These are phyloP conservation scores for Ictalurus punctatus DNA, from an alignment of 2,113 vertebrate genomes.

Conservation along the genomic window DNA sequence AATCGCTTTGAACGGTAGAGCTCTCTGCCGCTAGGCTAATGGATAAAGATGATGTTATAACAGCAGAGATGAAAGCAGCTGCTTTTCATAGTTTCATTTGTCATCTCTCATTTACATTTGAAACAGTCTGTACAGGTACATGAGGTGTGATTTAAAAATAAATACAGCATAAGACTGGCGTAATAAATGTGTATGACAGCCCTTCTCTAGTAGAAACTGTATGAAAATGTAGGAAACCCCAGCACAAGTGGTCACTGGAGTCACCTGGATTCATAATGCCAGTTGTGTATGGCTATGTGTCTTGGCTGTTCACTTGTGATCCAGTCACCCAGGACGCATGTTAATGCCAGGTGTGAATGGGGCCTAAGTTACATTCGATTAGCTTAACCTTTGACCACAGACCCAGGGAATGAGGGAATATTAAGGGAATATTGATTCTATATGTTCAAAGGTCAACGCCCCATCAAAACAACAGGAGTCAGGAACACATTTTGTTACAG, in stretches of 20 bases:
- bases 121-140: no score
- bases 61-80: neutral
- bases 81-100: neutral
- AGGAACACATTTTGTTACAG: neutral
- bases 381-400: neutral
- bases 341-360: neutral
- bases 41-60: neutral
- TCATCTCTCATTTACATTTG: neutral
- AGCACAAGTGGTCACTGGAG: neutral
- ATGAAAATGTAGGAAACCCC: neutral
- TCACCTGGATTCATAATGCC: neutral
- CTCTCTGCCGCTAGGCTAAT: neutral
- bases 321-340: neutral
- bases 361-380: neutral
- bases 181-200: neutral
- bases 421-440: neutral
- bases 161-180: neutral
- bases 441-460: neutral
- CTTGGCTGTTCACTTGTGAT: neutral
- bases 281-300: neutral
- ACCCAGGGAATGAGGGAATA: neutral
- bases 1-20: neutral
- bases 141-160: neutral
- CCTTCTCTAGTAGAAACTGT: neutral
- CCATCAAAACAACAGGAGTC: neutral